These are phyloP conservation scores for Chelonia mydas DNA, from an alignment of 2,797 vertebrate species.

Conservation along the genomic window DNA sequence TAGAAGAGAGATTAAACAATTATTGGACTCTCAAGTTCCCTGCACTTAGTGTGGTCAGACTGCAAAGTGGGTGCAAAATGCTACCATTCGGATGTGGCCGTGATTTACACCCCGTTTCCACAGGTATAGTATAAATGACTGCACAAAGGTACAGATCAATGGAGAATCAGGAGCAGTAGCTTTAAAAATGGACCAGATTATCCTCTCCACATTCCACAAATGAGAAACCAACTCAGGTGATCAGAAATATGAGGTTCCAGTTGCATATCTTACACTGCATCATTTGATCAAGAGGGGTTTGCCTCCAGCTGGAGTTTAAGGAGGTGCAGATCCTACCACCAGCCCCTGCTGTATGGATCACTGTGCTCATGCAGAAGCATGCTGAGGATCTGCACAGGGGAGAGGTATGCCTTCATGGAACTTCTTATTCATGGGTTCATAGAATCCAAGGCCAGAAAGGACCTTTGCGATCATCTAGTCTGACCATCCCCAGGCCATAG, in stretches of 20 bases:
- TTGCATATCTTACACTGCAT: neutral
- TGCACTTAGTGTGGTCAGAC: neutral
- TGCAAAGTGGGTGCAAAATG: neutral
- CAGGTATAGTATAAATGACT: neutral
- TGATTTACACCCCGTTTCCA: neutral
- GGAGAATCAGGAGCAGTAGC: neutral
- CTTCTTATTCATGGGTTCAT: neutral
- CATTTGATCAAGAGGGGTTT: neutral
- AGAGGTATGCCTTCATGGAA: neutral
- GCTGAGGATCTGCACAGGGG: neutral
- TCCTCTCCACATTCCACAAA: no score
- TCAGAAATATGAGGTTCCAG: neutral
- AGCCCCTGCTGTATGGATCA: neutral
- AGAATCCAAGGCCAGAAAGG: neutral
- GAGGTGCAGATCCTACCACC: neutral
- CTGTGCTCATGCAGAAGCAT: neutral
- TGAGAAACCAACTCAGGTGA: neutral
- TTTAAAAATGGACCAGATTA: neutral
- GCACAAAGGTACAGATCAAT: neutral
- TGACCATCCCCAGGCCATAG: neutral
- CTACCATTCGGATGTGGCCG: neutral
- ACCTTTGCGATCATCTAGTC: neutral
- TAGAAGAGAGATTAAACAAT: no score
- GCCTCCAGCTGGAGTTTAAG: neutral
- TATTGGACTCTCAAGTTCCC: neutral